Evolutionary conservation across 1,140 invertebrate species (phyloP).

Genomic region (Formica selysi): DNA sequence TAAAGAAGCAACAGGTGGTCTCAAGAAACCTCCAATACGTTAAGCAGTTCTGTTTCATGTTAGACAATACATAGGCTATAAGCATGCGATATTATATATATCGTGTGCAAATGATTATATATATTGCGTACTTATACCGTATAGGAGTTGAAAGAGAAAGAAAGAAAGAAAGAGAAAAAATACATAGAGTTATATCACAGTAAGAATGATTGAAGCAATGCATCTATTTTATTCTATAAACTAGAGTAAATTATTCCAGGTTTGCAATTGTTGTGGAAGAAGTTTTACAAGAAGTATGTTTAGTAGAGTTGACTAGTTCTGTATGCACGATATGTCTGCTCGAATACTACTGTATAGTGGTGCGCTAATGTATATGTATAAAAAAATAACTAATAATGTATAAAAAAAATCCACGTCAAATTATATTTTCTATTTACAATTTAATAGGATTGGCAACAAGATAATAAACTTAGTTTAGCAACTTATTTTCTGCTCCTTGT

Average conservation of each 20-base stretch:
- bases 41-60: background rate
- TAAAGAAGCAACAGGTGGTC: constrained; percentile 20
- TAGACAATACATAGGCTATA: background rate
- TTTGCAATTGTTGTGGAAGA: constrained; percentile 69
- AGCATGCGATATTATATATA: background rate
- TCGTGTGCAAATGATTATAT: background rate
- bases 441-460: constrained; percentile 73
- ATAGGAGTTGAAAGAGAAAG: background rate
- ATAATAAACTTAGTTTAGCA: constrained; percentile 62
- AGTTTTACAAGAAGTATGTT: constrained; percentile 72
- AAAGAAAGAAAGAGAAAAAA: background rate
- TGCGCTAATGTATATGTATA: constrained; percentile 41
- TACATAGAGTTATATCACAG: background rate
- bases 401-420: background rate
- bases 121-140: background rate
- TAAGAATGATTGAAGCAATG: background rate
- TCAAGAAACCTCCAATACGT: background rate
- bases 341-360: constrained; percentile 78
- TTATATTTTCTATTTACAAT: constrained; percentile 17
- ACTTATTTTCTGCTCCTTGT: constrained; percentile 70
- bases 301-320: constrained; percentile 75
- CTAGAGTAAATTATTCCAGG: constrained; percentile 57
- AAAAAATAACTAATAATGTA: background rate
- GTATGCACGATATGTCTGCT: constrained; percentile 77
- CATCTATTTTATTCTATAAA: constrained; percentile 20